Percentiles rank a stretch among this genome's conserved stretches.
Conservation (phyloP, 2,888 invertebrate genomes). For the Horisme vitalbata region DNA sequence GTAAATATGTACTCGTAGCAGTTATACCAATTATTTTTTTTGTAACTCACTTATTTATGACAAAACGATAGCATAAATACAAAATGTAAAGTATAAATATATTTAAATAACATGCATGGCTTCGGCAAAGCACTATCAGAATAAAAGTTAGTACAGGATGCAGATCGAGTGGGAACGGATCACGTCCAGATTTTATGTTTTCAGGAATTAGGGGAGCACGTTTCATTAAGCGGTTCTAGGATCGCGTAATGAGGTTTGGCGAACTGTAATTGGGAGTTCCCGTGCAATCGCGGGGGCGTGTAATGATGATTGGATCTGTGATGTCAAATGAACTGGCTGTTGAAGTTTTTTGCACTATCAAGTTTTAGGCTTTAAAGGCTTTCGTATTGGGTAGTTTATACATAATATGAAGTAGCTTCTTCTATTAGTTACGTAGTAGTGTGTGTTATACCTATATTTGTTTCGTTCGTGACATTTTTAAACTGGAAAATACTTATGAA, state of each 20-base stretch:
- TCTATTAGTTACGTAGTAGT: too few species aligned
- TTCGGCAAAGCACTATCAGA: not conserved
- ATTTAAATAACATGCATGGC: not conserved
- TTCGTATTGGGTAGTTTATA: too few species aligned
- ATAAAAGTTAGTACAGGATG: not conserved
- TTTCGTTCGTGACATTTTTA: too few species aligned
- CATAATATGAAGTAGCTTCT: too few species aligned
- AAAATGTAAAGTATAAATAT: too few species aligned
- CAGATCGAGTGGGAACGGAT: conserved; percentile 5
- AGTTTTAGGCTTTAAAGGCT: too few species aligned
- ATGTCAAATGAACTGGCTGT: not conserved
- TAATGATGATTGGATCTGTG: conserved; percentile 17
- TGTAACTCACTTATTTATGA: too few species aligned
- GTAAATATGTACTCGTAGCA: too few species aligned
- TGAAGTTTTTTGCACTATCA: not conserved
- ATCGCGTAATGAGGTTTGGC: conserved; percentile 15
- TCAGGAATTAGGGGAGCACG: conserved; percentile 15
- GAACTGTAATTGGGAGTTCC: conserved; percentile 23
- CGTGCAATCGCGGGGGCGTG: not conserved
- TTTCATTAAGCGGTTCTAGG: conserved; percentile 18
- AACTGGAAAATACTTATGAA: too few species aligned
- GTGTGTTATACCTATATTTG: too few species aligned
- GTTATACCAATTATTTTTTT: too few species aligned
- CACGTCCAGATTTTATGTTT: conserved; percentile 27
- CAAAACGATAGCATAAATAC: too few species aligned